These are phyloP conservation scores for Eugnorisma glareosa DNA, from an alignment of 2,888 invertebrate genomes.

Conservation along the genomic window DNA sequence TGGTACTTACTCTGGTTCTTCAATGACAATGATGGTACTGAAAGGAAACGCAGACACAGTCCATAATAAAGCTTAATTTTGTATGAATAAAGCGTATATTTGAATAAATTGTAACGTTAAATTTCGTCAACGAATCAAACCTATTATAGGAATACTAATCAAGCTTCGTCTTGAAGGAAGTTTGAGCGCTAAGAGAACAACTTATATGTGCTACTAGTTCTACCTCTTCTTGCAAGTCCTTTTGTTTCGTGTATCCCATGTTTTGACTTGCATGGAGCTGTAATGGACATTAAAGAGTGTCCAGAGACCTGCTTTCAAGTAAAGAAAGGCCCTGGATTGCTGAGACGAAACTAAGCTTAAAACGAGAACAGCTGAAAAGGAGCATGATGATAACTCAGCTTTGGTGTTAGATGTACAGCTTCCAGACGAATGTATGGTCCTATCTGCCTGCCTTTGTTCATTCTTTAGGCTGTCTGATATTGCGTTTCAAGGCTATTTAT, in stretches of 20 bases:
- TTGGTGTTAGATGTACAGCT: not conserved
- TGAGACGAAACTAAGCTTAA: not conserved
- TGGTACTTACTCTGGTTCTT: constrained; percentile 22
- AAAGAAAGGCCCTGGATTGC: not conserved
- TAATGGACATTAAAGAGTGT: constrained; percentile 5
- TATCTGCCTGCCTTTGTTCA: constrained; percentile 4
- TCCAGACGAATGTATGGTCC: not conserved
- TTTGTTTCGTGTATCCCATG: constrained; percentile 45
- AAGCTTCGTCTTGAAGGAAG: not conserved
- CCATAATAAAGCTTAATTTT: no score
- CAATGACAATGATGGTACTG: not conserved
- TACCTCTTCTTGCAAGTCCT: constrained; percentile 45
- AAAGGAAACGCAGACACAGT: not conserved
- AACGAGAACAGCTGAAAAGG: not conserved
- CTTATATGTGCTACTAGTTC: constrained; percentile 42
- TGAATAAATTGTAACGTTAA: not conserved
- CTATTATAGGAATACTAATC: not conserved
- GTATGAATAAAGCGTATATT: not conserved
- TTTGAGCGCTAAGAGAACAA: not conserved
- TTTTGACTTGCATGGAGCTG: constrained; percentile 39
- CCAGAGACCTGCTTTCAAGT: not conserved
- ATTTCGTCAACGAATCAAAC: not conserved
- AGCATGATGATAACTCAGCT: not conserved
- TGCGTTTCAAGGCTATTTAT: constrained; percentile 8
- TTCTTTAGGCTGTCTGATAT: not conserved